These are phyloP conservation scores for Caradrina clavipalpis DNA, from an alignment of 2,888 invertebrate species.

Conservation along the genomic window DNA sequence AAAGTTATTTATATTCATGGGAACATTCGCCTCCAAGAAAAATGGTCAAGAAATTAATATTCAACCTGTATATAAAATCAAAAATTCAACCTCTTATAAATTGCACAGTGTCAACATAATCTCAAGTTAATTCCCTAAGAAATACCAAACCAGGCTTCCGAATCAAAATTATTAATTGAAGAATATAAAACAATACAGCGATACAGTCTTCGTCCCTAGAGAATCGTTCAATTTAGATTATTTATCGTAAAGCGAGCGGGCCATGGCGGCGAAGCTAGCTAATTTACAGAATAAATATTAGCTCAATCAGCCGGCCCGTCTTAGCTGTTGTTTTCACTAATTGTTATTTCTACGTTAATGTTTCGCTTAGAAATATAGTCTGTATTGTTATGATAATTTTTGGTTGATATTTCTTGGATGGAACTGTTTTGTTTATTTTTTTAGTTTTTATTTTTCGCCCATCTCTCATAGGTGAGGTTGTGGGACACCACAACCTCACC, in stretches of 20 bases:
- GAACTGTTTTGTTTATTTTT: no score
- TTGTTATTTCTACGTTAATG: conserved; percentile 59
- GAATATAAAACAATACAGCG: conserved; percentile 81
- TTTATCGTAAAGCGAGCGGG: conserved; percentile 81
- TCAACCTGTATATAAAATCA: neutral
- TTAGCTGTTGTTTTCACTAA: conserved; percentile 62
- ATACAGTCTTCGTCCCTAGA: conserved; percentile 68
- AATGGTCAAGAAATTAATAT: no score
- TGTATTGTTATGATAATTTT: conserved; percentile 20
- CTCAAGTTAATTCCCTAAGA: conserved; percentile 47
- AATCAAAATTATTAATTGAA: conserved; percentile 87
- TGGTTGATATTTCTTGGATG: conserved; percentile 1
- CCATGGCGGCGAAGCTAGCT: conserved; percentile 82
- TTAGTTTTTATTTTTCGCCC: neutral
- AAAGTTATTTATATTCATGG: no score
- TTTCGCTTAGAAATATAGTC: conserved; percentile 32
- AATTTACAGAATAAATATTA: conserved; percentile 91
- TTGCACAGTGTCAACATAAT: conserved; percentile 28
- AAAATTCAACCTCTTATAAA: conserved; percentile 1
- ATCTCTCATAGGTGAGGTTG: no score
- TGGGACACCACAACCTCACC: no score
- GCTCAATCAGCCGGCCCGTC: conserved; percentile 81
- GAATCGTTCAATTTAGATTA: conserved; percentile 87
- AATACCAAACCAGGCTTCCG: conserved; percentile 48
- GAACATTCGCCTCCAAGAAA: no score